A percentile compares a stretch with the other conserved stretches of the same genome.
phyloP scores from a whole-genome alignment of 2,888 invertebrate genomes.

The Coecobrya sp. region DNA sequence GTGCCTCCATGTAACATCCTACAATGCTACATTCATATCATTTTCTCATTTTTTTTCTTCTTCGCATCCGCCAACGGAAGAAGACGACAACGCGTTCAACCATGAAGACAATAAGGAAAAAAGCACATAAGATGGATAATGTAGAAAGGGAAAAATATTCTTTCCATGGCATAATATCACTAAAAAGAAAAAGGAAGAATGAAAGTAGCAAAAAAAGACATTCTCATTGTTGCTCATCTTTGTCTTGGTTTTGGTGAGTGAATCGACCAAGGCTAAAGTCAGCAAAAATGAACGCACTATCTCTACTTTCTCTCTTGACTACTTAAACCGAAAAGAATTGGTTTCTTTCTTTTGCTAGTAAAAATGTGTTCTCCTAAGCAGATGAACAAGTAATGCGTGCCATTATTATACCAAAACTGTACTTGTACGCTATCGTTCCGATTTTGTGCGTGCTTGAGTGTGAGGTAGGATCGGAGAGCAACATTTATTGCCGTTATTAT shows the following conservation, averaged over 20 bases:
- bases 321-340: not conserved
- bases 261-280: conserved; percentile 12
- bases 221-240: conserved; percentile 31
- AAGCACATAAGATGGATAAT: conserved; percentile 4
- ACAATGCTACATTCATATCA: no score
- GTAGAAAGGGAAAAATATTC: conserved; percentile 12
- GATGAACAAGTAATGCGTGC: not conserved
- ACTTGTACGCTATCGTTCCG: not conserved
- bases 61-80: not conserved
- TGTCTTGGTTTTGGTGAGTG: not conserved
- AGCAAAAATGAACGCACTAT: conserved; percentile 27
- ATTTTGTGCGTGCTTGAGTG: not conserved
- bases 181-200: conserved; percentile 31
- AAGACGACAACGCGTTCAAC: conserved; percentile 65
- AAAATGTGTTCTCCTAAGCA: not conserved
- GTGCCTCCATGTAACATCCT: not conserved
- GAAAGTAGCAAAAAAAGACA: conserved; percentile 17
- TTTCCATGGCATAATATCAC: conserved; percentile 16
- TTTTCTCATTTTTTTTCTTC: conserved; percentile 28
- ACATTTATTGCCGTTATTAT: conserved; percentile 26
- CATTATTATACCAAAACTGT: not conserved
- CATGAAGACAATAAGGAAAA: conserved; percentile 64
- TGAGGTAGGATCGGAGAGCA: not conserved
- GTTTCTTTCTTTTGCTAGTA: conserved; percentile 1
- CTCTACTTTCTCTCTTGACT: not conserved